A percentile compares a stretch with the other conserved stretches of the same genome.
Evolutionary conservation across 2,113 vertebrate genomes (phyloP).

Genomic region (Daphoenositta chrysoptera): DNA sequence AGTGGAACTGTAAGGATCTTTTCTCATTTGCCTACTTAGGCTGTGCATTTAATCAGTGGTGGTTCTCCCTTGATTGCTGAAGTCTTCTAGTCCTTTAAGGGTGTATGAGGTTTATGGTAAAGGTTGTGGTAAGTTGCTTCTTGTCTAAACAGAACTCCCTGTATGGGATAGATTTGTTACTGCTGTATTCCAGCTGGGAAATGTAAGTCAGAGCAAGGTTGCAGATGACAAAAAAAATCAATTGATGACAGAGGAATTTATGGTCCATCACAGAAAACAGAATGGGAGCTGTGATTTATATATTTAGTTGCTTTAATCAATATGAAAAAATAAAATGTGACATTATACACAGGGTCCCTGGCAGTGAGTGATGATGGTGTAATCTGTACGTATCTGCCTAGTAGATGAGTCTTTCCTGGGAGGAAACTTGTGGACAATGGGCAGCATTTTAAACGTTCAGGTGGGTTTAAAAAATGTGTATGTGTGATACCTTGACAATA

Average conservation of each 20-base stretch:
- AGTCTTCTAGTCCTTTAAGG: background rate
- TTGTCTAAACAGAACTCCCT: background rate
- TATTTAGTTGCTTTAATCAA: conserved; percentile 58
- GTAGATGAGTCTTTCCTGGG: background rate
- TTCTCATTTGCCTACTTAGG: background rate
- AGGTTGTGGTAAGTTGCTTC: background rate
- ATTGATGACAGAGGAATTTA: conserved; percentile 47
- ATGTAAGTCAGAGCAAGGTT: conserved; percentile 45
- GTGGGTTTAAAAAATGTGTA: background rate
- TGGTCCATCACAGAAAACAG: conserved; percentile 2
- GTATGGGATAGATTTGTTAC: background rate
- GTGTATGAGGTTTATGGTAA: background rate
- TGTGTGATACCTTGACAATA: background rate
- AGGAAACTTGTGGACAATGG: background rate
- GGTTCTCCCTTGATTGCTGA: background rate
- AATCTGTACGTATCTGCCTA: background rate
- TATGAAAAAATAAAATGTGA: conserved; percentile 26
- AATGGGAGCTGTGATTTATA: conserved; percentile 38
- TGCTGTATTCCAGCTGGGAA: background rate
- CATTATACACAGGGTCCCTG: background rate
- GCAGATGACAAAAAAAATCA: conserved; percentile 43
- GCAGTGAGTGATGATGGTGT: background rate
- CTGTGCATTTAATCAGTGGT: background rate
- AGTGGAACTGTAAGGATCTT: background rate
- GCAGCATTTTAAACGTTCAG: background rate